These are phyloP conservation scores for Mustela nigripes DNA, from an alignment of 2,113 vertebrate genomes.

Conservation along the genomic window DNA sequence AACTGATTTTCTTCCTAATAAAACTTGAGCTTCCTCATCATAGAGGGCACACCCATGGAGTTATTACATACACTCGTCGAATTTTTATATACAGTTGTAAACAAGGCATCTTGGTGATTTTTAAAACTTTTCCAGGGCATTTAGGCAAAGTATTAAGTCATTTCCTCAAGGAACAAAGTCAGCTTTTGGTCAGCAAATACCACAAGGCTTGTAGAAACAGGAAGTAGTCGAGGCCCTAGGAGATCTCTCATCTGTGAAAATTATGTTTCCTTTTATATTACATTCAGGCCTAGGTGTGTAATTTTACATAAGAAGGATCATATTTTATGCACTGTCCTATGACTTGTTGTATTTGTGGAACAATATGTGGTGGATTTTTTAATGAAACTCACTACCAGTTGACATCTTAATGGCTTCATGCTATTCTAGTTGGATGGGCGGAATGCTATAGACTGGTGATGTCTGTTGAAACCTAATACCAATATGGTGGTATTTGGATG, in stretches of 20 bases:
- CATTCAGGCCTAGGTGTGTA: not conserved
- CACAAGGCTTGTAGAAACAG: not conserved
- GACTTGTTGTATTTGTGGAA: constrained; percentile 24
- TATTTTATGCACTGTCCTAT: not conserved
- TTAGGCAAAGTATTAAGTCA: constrained; percentile 8
- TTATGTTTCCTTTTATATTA: not conserved
- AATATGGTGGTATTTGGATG: not conserved
- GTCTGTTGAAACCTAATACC: not conserved
- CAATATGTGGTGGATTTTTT: not conserved
- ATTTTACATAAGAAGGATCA: not conserved
- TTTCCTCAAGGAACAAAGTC: constrained; percentile 16
- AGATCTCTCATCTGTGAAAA: not conserved
- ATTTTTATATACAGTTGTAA: not conserved
- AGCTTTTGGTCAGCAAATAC: constrained; percentile 14
- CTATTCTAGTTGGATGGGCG: not conserved
- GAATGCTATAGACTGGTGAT: not conserved
- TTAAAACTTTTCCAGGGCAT: not conserved
- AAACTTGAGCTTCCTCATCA: not conserved
- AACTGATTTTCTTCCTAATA: constrained; percentile 9
- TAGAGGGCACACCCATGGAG: not conserved
- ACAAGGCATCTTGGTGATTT: constrained; percentile 19
- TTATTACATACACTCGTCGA: not conserved
- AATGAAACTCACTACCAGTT: not conserved
- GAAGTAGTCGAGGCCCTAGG: not conserved
- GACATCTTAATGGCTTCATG: not conserved